phyloP scores from a whole-genome alignment of 2,888 invertebrate species.

The Nemotelus pantherinus region DNA sequence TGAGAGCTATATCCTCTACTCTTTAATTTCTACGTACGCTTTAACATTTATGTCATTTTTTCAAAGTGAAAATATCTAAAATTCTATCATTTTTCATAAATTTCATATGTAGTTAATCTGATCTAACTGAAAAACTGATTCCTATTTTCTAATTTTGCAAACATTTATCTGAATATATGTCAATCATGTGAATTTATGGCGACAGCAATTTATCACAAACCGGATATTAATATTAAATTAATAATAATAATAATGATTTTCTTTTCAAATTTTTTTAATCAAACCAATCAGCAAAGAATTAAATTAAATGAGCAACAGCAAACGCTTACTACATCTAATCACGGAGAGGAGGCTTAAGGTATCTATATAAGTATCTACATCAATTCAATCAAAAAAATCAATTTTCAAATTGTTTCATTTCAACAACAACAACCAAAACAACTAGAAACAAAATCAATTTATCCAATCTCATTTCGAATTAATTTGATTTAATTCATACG shows the following conservation, averaged over 20 bases:
- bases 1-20: no score
- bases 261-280: slow-evolving; percentile 10
- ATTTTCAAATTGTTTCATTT: no score
- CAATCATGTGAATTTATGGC: no score
- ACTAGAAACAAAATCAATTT: not conserved
- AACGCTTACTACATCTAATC: slow-evolving; percentile 36
- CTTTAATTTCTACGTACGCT: no score
- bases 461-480: no score
- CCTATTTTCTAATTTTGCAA: no score
- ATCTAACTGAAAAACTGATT: no score
- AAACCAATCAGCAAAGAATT: slow-evolving; percentile 35
- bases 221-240: slow-evolving; percentile 7
- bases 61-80: not conserved
- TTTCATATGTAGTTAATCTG: no score
- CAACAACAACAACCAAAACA: not conserved
- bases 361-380: not conserved
- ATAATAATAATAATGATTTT: slow-evolving; percentile 23
- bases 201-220: slow-evolving; percentile 38
- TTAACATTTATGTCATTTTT: not conserved
- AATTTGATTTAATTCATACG: no score
- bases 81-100: no score
- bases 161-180: no score
- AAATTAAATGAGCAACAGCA: slow-evolving; percentile 34
- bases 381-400: no score
- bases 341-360: slow-evolving; percentile 39